Evolutionary conservation across 2,113 vertebrate genomes (phyloP).

Genomic region (Oncorhynchus tshawytscha): DNA sequence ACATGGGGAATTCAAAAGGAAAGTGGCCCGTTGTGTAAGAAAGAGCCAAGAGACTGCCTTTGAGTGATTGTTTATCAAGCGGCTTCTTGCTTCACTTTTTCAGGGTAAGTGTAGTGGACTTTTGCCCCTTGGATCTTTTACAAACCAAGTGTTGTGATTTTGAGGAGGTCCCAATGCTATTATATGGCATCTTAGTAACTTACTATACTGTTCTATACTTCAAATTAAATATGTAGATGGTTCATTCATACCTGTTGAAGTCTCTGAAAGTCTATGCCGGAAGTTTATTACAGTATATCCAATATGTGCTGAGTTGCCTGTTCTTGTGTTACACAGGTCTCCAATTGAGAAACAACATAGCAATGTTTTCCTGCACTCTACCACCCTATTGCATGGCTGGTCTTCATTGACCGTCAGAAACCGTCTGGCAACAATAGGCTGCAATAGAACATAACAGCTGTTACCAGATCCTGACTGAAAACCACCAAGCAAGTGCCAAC

Average conservation of each 20-base stretch:
- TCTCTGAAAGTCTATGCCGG: background rate
- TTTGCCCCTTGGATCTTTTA: constrained; percentile 15
- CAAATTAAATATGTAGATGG: too few species aligned
- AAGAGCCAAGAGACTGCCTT: constrained; percentile 99
- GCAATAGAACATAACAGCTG: constrained; percentile 89
- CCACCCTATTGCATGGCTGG: constrained; percentile 90
- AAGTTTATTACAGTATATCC: background rate
- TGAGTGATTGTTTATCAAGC: constrained; percentile 91
- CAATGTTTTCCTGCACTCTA: constrained; percentile 97
- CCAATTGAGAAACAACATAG: constrained; percentile 92
- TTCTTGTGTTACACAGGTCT: constrained; percentile 79
- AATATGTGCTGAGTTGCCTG: background rate
- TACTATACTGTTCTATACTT: background rate
- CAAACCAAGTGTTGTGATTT: constrained; percentile 8
- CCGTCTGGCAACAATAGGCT: constrained; percentile 87
- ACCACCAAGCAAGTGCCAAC: constrained; percentile 92
- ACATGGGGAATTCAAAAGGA: constrained; percentile 98
- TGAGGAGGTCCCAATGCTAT: background rate
- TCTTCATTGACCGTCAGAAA: constrained; percentile 89
- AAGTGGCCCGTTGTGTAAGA: constrained; percentile 99
- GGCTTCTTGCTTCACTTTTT: constrained; percentile 92
- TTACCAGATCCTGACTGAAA: constrained; percentile 85
- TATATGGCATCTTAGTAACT: background rate
- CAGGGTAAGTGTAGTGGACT: constrained; percentile 83
- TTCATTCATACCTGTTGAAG: background rate